These are phyloP conservation scores for Metaphire vulgaris DNA, from an alignment of 1,140 invertebrate species.

Conservation along the genomic window DNA sequence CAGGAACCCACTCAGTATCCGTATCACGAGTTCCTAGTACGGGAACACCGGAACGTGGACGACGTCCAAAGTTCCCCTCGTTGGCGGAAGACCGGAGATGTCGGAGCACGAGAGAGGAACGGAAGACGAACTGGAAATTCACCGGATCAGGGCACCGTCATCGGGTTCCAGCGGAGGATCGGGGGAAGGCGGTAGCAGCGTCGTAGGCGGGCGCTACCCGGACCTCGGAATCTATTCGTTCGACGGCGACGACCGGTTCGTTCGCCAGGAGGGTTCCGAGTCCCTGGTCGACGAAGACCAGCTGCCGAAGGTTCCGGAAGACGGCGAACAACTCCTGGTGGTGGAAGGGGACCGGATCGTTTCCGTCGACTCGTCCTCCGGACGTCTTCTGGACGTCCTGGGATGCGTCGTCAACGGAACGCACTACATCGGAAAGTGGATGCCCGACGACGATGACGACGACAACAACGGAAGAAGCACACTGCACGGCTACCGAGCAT, in stretches of 20 bases:
- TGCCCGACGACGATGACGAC: background rate
- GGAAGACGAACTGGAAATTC: too few species aligned
- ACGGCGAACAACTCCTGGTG: background rate
- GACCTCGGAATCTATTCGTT: background rate
- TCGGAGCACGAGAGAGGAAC: background rate
- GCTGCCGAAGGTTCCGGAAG: background rate
- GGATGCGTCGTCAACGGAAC: background rate
- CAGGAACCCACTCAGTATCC: too few species aligned
- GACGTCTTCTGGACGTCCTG: background rate
- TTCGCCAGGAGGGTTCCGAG: background rate
- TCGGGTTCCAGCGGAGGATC: too few species aligned
- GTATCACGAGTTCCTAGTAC: too few species aligned
- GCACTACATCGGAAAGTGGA: background rate
- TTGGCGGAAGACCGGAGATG: background rate
- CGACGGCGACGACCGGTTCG: background rate
- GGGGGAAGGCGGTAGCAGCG: too few species aligned
- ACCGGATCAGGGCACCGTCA: too few species aligned
- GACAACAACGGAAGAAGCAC: too few species aligned
- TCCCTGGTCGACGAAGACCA: background rate
- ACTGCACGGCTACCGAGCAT: background rate
- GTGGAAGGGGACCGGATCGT: background rate
- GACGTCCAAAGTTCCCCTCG: background rate
- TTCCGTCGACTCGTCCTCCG: background rate
- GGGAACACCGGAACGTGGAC: background rate
- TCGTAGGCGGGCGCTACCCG: too few species aligned